A percentile compares a stretch with the other conserved stretches of the same genome.
Conservation (phyloP, 2,113 vertebrate species). For the human (Homo sapiens) region GRCh38 chr3:141887501-141888000, state of each 20-base stretch:
- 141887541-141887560: conserved; percentile 38
- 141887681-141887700: background rate
- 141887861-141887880: background rate
- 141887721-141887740: background rate
- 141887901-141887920: background rate
- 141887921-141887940: background rate
- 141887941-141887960: background rate
- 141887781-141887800: background rate
- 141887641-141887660: conserved; percentile 17
- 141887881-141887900: background rate
- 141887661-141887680: background rate
- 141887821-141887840: conserved; percentile 18
- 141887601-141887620: conserved; percentile 26
- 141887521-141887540: background rate
- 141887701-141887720: background rate
- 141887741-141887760: background rate
- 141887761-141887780: background rate
- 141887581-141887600: conserved; percentile 17
- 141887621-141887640: conserved; percentile 10
- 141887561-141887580: conserved; percentile 57
- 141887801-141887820: background rate
- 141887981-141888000: background rate
- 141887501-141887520: conserved; percentile 48
- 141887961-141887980: background rate
- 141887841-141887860: background rate